Conservation (phyloP, 2,888 invertebrate genomes). For the Plemyria rubiginata region DNA sequence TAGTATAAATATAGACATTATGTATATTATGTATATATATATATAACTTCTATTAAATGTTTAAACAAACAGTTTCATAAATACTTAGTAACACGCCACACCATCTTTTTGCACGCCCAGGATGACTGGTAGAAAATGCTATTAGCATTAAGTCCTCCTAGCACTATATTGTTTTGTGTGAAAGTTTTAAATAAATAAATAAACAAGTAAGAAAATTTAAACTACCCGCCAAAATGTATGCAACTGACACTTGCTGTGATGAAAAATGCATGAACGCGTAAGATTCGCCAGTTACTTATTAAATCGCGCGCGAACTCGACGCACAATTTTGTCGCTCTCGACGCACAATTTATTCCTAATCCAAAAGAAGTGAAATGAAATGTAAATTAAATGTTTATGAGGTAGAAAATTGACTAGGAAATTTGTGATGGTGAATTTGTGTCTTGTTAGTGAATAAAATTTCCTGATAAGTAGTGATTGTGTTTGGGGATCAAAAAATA, state of each 20-base stretch:
- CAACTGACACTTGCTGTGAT: neutral
- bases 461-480: constrained; percentile 1
- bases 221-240: constrained; percentile 17
- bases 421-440: neutral
- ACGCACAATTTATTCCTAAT: neutral
- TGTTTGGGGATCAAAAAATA: constrained; percentile 4
- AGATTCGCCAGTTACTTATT: constrained; percentile 11
- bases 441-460: constrained; percentile 1
- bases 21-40: no score
- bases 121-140: no score
- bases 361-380: no score
- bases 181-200: no score
- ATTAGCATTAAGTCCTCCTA: no score
- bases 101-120: no score
- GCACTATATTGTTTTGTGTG: no score
- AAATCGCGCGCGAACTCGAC: constrained; percentile 15
- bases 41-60: no score
- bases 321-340: constrained; percentile 6
- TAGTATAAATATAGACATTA: no score
- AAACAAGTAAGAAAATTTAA: constrained; percentile 6
- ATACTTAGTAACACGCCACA: no score
- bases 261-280: neutral
- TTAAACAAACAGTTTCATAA: no score
- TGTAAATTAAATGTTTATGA: no score
- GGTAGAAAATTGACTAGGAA: neutral